A percentile compares a stretch with the other conserved stretches of the same genome.
phyloP scores from a whole-genome alignment of 2,797 vertebrate genomes.

The Momotus momota region DNA sequence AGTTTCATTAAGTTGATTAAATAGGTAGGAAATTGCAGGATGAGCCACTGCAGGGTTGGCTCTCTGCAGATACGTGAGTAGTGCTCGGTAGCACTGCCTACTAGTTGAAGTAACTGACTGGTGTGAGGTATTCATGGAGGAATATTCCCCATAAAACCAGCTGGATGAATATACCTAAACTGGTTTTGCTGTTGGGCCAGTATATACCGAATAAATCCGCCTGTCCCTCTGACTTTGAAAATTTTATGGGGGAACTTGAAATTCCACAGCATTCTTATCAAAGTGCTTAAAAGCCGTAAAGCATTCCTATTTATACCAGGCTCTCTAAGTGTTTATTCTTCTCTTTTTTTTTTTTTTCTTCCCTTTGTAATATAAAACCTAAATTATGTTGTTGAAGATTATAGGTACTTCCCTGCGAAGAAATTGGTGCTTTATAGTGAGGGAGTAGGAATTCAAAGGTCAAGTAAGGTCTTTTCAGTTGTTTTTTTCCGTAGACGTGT shows the following conservation, averaged over 20 bases:
- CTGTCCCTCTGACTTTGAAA: background rate
- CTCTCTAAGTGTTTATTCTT: background rate
- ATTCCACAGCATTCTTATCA: conserved; percentile 16
- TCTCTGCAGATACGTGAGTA: background rate
- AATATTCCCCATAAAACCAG: background rate
- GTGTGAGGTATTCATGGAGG: background rate
- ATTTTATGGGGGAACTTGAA: conserved; percentile 11
- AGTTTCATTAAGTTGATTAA: background rate
- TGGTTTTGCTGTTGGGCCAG: background rate
- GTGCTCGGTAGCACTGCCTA: background rate
- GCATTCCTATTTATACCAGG: background rate
- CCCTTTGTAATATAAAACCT: conserved; percentile 18
- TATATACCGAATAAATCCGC: background rate
- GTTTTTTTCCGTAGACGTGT: background rate
- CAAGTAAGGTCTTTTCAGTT: background rate
- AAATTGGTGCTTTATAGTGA: conserved; percentile 25
- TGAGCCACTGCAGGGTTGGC: background rate
- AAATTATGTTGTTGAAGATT: conserved; percentile 48
- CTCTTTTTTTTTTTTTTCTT: background rate
- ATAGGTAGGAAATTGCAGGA: background rate
- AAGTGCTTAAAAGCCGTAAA: background rate
- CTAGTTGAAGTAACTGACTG: background rate
- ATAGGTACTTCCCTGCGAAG: conserved; percentile 23
- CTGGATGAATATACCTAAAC: background rate
- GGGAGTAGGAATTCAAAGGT: conserved; percentile 23